Percentiles rank a stretch among this genome's conserved stretches.
These are phyloP conservation scores for Phorcus lineatus DNA, from an alignment of 2,888 invertebrate genomes.

Conservation along the genomic window DNA sequence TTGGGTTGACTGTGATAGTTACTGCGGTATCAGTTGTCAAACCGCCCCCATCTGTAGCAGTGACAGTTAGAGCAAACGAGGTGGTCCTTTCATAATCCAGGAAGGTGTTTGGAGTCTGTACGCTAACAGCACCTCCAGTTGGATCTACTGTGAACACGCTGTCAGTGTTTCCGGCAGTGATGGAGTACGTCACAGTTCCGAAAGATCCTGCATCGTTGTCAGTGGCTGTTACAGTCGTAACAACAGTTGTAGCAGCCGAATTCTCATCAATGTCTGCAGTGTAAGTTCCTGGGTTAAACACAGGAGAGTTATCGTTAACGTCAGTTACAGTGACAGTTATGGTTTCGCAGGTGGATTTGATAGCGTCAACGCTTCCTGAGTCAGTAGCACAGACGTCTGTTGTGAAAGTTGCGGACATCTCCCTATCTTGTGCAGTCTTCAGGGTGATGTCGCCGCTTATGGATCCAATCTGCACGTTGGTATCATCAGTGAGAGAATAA, in stretches of 20 bases:
- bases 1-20: constrained; percentile 44
- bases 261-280: constrained; percentile 51
- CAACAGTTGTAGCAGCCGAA: constrained; percentile 35
- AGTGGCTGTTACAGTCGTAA: constrained; percentile 51
- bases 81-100: constrained; percentile 56
- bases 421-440: constrained; percentile 37
- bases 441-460: constrained; percentile 35
- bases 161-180: constrained; percentile 52
- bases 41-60: constrained; percentile 34
- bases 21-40: constrained; percentile 39
- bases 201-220: constrained; percentile 56
- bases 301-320: constrained; percentile 64
- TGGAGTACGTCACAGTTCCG: constrained; percentile 51
- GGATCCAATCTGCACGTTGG: constrained; percentile 43
- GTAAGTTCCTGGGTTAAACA: constrained; percentile 59
- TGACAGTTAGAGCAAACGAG: constrained; percentile 51
- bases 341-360: constrained; percentile 34
- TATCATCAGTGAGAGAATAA: constrained; percentile 43
- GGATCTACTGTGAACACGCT: constrained; percentile 30
- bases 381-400: constrained; percentile 43
- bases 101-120: constrained; percentile 30
- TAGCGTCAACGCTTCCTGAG: constrained; percentile 28
- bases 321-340: constrained; percentile 60
- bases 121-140: constrained; percentile 26
- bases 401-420: constrained; percentile 25